Conservation (phyloP, 2,888 invertebrate species). For the Ferrisia virgata region DNA sequence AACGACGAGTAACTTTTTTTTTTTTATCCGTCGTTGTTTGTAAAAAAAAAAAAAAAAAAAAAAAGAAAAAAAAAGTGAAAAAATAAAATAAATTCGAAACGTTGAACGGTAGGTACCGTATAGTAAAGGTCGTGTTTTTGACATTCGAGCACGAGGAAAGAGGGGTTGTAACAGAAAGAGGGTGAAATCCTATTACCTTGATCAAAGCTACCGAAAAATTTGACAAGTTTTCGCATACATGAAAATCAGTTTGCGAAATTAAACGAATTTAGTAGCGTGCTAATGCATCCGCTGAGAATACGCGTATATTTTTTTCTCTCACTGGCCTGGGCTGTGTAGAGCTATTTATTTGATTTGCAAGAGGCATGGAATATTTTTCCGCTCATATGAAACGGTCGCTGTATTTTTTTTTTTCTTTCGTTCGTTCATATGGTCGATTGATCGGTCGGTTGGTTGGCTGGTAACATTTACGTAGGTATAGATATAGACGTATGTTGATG, state of each 20-base stretch:
- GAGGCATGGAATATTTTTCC: no score
- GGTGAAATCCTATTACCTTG: background rate
- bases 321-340: background rate
- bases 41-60: no score
- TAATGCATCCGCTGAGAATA: no score
- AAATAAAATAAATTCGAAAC: background rate
- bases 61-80: no score
- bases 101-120: background rate
- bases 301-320: background rate
- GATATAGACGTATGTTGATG: no score
- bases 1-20: no score
- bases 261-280: background rate
- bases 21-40: no score
- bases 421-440: background rate
- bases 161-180: background rate
- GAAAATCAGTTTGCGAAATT: background rate
- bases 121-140: background rate
- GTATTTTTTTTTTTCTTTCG: background rate
- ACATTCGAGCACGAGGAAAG: background rate
- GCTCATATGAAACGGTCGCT: no score
- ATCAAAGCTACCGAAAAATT: slow-evolving; percentile 13
- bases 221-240: slow-evolving; percentile 8
- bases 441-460: no score
- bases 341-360: background rate
- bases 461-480: no score